Conservation (phyloP, 2,797 vertebrate genomes). For the Lutjanus campechanus region DNA sequence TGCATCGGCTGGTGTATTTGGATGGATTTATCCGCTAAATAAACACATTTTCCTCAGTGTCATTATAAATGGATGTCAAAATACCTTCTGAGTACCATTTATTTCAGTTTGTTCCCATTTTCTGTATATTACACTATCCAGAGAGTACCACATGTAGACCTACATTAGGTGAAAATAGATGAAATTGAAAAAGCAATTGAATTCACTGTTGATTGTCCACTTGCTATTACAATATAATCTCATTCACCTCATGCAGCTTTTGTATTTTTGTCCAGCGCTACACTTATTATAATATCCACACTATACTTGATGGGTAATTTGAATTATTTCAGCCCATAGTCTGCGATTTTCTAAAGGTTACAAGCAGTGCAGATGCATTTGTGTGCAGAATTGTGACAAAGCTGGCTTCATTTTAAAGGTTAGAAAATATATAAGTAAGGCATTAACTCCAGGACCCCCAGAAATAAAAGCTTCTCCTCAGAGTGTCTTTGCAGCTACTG, state of each 20-base stretch:
- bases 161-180: background rate
- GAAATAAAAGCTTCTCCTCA: conserved; percentile 69
- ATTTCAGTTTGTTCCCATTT: background rate
- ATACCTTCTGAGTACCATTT: background rate
- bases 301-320: conserved; percentile 56
- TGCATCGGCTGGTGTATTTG: background rate
- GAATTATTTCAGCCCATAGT: conserved; percentile 64
- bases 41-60: background rate
- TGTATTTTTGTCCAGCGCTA: conserved; percentile 38
- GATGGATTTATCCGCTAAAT: conserved; percentile 3
- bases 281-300: conserved; percentile 48
- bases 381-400: conserved; percentile 63
- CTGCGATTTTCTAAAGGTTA: conserved; percentile 79
- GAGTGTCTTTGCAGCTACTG: conserved; percentile 43
- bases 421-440: conserved; percentile 76
- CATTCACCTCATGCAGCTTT: background rate
- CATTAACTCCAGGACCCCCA: conserved; percentile 72
- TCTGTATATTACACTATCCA: background rate
- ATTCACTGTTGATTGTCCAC: background rate
- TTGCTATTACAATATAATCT: background rate
- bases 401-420: conserved; percentile 78
- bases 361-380: conserved; percentile 62
- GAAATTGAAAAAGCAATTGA: conserved; percentile 28
- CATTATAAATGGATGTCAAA: background rate
- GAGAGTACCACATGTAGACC: background rate